Base-by-base conservation (phyloP, 2,113 vertebrate genomes). In the Silurus asotus region DNA sequence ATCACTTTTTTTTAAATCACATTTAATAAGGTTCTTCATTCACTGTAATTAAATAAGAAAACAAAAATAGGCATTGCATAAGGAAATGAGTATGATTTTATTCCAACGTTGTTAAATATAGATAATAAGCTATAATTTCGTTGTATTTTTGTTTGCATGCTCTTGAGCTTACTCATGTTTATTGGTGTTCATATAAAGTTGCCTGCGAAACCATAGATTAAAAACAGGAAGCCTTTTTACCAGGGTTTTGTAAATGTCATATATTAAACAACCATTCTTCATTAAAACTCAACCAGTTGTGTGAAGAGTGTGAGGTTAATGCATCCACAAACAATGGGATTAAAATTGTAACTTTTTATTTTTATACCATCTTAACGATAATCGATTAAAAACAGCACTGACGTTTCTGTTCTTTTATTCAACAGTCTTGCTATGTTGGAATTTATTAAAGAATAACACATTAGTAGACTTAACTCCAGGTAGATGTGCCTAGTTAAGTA, bases 401-500 rank as follows among this genome's bases (percentile, higher is more conserved):
- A 25, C 51, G 20, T 77, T 55, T 25, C 23, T 53, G 20, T 55
- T 51, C 20, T 49, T 48, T 49, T 17, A 23, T 19, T 11, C 19
- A 23, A 20, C 7, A 14, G 15, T 28, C n/a, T 77, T 56, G 7
- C 51, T 9, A 77, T 56, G 55, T 53, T 56, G 23, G 51, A 77
- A 77, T 15, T 4, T 11, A 61, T 13, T 14, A 28, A 51, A 45
- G 48, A 78, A 59, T 4, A 37, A 65, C 58, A 76, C 83, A 61
- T 64, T 48, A 64, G 62, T 20, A 55, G n/a, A 79, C 58, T 69
- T 65, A 77, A 25, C 79, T 85, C 37, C 79, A 81, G 53, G 23
- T 59, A 58, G 51, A 28, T 15, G 37, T 74, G 74, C 53, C 80
- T 76, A 82, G 56, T 83, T 89, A 80, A 83, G 49, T 79, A 80